Evolutionary conservation across 2,888 invertebrate species (phyloP).

Genomic region (Drosophila buzzatii): DNA sequence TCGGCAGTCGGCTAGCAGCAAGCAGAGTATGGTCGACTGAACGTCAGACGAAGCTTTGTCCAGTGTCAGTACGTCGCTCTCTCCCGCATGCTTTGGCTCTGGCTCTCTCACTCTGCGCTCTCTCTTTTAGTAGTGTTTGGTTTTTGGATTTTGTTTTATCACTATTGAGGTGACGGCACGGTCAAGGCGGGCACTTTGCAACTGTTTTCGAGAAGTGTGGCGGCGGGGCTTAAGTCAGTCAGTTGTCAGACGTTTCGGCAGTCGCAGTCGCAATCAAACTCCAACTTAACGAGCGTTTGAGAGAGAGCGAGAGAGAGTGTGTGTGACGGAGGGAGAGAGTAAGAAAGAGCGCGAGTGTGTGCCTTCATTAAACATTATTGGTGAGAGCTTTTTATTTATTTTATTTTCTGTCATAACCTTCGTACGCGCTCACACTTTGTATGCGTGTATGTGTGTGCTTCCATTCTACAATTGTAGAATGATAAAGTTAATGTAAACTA

Average conservation of each 20-base stretch:
- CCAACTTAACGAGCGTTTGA: slow-evolving; percentile 4
- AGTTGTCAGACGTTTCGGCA: slow-evolving; percentile 47
- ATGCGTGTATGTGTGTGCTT: slow-evolving; percentile 27
- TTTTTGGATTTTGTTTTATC: slow-evolving; percentile 58
- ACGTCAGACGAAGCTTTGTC: slow-evolving; percentile 43
- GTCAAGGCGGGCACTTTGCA: slow-evolving; percentile 53
- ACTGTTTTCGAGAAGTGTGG: slow-evolving; percentile 46
- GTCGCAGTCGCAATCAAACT: slow-evolving; percentile 33
- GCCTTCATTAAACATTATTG: slow-evolving; percentile 39
- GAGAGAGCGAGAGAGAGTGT: no score
- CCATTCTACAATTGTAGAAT: slow-evolving; percentile 43
- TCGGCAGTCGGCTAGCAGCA: slow-evolving; percentile 17
- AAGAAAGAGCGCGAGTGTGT: neutral
- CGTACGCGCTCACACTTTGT: slow-evolving; percentile 23
- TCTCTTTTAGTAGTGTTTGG: slow-evolving; percentile 24
- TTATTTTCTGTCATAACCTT: slow-evolving; percentile 36
- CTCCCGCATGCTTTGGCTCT: neutral
- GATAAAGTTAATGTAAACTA: slow-evolving; percentile 36
- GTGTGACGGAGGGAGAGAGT: slow-evolving; percentile 8
- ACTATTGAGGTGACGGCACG: slow-evolving; percentile 41
- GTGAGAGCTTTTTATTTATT: slow-evolving; percentile 61
- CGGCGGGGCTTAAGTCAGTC: slow-evolving; percentile 63
- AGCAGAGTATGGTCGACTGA: slow-evolving; percentile 16
- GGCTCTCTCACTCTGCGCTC: neutral
- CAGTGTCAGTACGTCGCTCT: slow-evolving; percentile 4